Evolutionary conservation across 2,113 vertebrate genomes (phyloP).

Genomic region (Catagonus wagneri): DNA sequence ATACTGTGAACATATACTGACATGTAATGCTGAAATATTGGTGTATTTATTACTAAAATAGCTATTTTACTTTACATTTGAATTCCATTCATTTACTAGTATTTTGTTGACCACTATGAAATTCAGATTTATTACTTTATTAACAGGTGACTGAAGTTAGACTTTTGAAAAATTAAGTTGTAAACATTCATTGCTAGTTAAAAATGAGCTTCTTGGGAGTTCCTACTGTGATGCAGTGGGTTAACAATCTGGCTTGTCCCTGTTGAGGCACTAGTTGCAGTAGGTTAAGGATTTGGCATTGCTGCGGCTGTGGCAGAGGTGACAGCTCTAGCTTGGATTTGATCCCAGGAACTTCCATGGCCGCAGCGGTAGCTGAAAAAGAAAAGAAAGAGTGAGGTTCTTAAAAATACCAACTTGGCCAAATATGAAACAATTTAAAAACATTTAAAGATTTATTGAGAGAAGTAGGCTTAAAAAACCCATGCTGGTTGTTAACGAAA

Average conservation of each 20-base stretch:
- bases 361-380: no score
- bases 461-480: background rate
- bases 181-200: background rate
- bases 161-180: background rate
- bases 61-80: background rate
- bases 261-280: no score
- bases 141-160: background rate
- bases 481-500: background rate
- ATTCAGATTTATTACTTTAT: background rate
- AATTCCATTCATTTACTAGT: background rate
- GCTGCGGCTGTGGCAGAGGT: no score
- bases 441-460: background rate
- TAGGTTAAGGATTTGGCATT: no score
- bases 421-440: background rate
- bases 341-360: no score
- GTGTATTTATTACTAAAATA: background rate
- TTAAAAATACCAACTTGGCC: background rate
- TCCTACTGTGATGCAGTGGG: no score
- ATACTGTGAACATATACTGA: background rate
- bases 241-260: no score
- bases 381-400: background rate
- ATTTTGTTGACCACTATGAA: slow-evolving; percentile 14
- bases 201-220: background rate
- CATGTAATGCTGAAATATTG: background rate
- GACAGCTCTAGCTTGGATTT: no score